A percentile compares a stretch with the other conserved stretches of the same genome.
Evolutionary conservation across 2,888 invertebrate genomes (phyloP).

Genomic region (Hypolimnas misippus): DNA sequence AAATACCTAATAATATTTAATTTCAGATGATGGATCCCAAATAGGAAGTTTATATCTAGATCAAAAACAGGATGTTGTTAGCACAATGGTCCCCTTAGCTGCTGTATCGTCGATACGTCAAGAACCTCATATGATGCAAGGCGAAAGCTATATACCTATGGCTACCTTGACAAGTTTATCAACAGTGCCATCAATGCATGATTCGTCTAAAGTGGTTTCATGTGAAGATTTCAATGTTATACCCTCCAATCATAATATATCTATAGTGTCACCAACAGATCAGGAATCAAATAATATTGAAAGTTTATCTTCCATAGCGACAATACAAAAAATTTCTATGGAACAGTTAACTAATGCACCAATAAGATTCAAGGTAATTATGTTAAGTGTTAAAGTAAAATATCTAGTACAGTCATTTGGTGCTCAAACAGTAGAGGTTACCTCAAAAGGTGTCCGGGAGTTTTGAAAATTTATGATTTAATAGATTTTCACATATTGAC

Average conservation of each 20-base stretch:
- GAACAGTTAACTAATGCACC: slow-evolving; percentile 33
- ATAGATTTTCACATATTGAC: too few relatives aligned
- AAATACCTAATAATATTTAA: too few relatives aligned
- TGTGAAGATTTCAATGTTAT: slow-evolving; percentile 12
- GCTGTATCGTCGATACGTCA: slow-evolving; percentile 42
- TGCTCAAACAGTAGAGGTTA: too few relatives aligned
- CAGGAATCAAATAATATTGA: slow-evolving; percentile 25
- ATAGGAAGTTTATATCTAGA: slow-evolving; percentile 43
- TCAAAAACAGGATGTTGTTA: slow-evolving; percentile 47
- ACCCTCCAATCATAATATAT: background rate
- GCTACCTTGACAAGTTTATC: slow-evolving; percentile 5
- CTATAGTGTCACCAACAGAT: slow-evolving; percentile 40
- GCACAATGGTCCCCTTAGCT: slow-evolving; percentile 48
- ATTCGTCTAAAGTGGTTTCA: slow-evolving; percentile 1
- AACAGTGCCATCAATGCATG: slow-evolving; percentile 7
- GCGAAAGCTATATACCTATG: slow-evolving; percentile 1
- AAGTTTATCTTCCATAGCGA: slow-evolving; percentile 12
- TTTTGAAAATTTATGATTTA: too few relatives aligned
- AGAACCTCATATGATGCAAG: slow-evolving; percentile 4
- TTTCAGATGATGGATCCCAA: slow-evolving; percentile 54
- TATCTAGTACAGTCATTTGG: too few relatives aligned
- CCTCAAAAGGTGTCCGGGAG: too few relatives aligned
- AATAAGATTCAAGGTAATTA: slow-evolving; percentile 41
- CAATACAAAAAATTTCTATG: slow-evolving; percentile 29
- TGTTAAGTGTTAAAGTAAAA: too few relatives aligned